Evolutionary conservation across 2,797 vertebrate genomes (phyloP).

Genomic region (Schizothorax lantsangensis): DNA sequence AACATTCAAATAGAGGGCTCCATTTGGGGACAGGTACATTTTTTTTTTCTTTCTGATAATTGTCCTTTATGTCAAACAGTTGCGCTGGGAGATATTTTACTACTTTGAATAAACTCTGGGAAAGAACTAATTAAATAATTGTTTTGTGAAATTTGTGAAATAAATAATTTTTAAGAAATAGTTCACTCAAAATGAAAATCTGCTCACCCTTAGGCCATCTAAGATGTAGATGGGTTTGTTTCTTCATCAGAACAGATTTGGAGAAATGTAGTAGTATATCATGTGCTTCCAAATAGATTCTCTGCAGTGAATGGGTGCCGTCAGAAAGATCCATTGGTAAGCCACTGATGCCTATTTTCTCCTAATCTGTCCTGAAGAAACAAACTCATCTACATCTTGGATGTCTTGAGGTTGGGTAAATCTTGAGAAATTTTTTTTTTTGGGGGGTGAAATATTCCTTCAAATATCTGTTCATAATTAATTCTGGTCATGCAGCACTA

Average conservation of each 20-base stretch:
- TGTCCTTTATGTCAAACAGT: not conserved
- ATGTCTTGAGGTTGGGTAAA: not conserved
- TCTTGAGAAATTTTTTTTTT: not conserved
- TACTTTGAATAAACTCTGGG: no score
- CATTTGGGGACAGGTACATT: constrained; percentile 73
- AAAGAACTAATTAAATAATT: not conserved
- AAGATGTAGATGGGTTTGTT: not conserved
- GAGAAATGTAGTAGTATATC: no score
- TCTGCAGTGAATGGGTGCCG: no score
- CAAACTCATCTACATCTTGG: not conserved
- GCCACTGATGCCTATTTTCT: no score
- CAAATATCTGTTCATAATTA: not conserved
- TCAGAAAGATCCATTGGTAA: no score
- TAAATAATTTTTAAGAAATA: no score
- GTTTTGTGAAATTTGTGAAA: no score
- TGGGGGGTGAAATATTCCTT: not conserved
- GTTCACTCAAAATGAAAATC: no score
- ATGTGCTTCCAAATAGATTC: no score
- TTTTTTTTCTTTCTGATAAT: not conserved
- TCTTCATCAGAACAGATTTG: no score
- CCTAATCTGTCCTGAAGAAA: no score
- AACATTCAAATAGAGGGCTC: constrained; percentile 75
- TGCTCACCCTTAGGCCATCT: not conserved
- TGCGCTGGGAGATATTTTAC: not conserved
- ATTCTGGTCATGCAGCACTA: not conserved